phyloP scores from a whole-genome alignment of 1,140 invertebrate genomes.

The Wiebesia pumilae region DNA sequence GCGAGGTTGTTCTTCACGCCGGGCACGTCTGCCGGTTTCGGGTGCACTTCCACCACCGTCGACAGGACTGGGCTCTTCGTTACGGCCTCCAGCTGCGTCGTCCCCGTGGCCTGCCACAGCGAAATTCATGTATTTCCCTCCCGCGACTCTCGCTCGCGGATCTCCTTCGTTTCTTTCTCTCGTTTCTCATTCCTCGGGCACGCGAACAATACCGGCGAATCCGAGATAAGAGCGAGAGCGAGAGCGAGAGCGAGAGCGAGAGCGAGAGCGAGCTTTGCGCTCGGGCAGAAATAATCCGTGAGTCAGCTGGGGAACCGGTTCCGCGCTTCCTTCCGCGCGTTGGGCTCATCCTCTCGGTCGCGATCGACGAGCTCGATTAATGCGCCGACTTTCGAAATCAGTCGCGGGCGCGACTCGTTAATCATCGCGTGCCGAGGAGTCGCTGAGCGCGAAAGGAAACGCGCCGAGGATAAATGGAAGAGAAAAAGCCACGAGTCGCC shows the following conservation, averaged over 20 bases:
- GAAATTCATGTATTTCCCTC: neutral
- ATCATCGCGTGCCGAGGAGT: too few relatives aligned
- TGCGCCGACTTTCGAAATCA: neutral
- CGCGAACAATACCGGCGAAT: too few relatives aligned
- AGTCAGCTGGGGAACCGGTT: conserved; percentile 39
- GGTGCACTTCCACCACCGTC: conserved; percentile 60
- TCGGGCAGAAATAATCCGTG: neutral
- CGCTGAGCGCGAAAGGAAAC: neutral
- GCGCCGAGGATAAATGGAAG: neutral
- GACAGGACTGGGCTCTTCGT: conserved; percentile 64
- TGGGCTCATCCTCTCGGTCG: neutral
- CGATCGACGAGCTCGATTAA: neutral
- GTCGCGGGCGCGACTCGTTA: neutral
- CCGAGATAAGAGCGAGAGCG: neutral
- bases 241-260: too few relatives aligned
- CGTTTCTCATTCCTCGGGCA: neutral
- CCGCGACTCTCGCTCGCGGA: neutral
- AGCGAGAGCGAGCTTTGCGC: too few relatives aligned
- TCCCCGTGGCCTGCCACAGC: conserved; percentile 34
- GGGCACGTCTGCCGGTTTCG: conserved; percentile 63
- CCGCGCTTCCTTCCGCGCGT: neutral
- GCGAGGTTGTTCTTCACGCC: conserved; percentile 82
- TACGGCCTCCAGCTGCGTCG: conserved; percentile 54
- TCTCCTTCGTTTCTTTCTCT: neutral
- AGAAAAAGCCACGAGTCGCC: too few relatives aligned